phyloP scores from a whole-genome alignment of 2,797 vertebrate genomes.

The Oreochromis grahami region DNA sequence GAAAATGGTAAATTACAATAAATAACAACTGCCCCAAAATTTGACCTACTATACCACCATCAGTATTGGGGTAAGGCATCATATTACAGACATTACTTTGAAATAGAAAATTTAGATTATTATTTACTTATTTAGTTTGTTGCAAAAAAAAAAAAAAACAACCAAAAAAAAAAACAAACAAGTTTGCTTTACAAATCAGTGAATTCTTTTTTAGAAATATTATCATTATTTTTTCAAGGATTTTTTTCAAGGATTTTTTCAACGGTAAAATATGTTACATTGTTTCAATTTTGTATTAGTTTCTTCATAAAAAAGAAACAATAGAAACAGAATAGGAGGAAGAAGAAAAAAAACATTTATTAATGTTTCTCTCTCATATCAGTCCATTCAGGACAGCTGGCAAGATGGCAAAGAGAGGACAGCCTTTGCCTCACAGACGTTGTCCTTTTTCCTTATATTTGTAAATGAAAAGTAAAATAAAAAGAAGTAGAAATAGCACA shows the following conservation, averaged over 20 bases:
- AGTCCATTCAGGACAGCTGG: neutral
- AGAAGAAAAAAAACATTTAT: neutral
- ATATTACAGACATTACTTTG: neutral
- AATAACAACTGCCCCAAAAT: neutral
- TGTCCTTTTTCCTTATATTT: neutral
- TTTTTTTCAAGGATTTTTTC: neutral
- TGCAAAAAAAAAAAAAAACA: neutral
- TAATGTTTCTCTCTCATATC: neutral
- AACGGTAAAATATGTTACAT: neutral
- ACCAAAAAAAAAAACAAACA: neutral
- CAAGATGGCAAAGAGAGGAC: neutral
- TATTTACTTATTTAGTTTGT: neutral
- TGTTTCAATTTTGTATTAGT: neutral
- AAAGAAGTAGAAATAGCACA: neutral
- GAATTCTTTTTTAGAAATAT: neutral
- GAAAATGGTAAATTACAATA: neutral
- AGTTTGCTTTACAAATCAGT: neutral
- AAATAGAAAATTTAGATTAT: neutral
- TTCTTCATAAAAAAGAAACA: neutral
- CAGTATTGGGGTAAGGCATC: neutral
- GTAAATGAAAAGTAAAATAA: neutral
- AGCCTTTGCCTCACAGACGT: neutral
- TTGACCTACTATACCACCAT: neutral
- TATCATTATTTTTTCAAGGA: neutral
- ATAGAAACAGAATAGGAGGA: rapidly evolving